These are phyloP conservation scores for Poecile montanus DNA, from an alignment of 2,797 vertebrate genomes.

Conservation along the genomic window DNA sequence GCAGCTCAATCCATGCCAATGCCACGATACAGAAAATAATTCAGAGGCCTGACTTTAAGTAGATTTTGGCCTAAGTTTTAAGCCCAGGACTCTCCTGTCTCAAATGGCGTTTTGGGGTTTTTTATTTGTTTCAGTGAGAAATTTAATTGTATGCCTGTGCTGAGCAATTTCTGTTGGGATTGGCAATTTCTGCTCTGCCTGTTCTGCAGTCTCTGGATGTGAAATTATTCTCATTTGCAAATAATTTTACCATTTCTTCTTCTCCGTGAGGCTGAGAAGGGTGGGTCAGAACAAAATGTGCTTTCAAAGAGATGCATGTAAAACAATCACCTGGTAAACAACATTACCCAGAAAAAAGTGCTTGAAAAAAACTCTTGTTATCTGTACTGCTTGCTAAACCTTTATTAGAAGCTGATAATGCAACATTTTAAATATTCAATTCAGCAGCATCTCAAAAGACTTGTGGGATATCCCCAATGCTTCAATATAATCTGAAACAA, in stretches of 20 bases:
- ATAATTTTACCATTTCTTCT: constrained; percentile 21
- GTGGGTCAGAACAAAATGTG: constrained; percentile 20
- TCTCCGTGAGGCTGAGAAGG: background rate
- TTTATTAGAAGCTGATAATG: background rate
- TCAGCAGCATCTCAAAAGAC: background rate
- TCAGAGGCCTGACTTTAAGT: background rate
- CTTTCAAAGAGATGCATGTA: background rate
- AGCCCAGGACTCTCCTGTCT: background rate
- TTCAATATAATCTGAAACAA: background rate
- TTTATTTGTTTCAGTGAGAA: background rate
- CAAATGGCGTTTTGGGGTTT: background rate
- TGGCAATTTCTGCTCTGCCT: constrained; percentile 11
- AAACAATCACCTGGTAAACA: background rate
- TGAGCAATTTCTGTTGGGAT: constrained; percentile 18
- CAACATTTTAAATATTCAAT: background rate
- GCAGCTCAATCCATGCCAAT: background rate
- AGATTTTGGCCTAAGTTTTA: background rate
- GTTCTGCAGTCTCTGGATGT: background rate
- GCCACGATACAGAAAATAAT: background rate
- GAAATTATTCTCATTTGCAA: constrained; percentile 32
- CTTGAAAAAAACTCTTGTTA: background rate
- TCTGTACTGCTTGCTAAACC: background rate
- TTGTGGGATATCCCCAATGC: background rate
- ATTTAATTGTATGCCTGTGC: constrained; percentile 16
- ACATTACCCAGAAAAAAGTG: background rate